Percentiles rank a stretch among this genome's conserved stretches.
Conservation (phyloP, 2,888 invertebrate genomes). For the Sphinx pinastri region DNA sequence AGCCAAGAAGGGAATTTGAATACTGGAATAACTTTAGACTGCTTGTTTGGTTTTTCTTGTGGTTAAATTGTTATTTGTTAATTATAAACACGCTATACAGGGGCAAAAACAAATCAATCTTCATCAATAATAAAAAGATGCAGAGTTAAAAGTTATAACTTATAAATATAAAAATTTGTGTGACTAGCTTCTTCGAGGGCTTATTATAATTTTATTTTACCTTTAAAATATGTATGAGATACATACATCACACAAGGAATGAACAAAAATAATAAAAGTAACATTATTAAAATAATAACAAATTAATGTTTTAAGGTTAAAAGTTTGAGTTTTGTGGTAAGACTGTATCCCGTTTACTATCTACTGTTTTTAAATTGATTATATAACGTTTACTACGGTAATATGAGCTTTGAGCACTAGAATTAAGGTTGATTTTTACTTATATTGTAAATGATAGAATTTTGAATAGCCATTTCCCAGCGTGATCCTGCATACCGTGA, state of each 20-base stretch:
- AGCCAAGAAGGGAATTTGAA: neutral
- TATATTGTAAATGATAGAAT: slow-evolving; percentile 49
- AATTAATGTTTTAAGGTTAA: neutral
- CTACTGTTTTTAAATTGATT: slow-evolving; percentile 4
- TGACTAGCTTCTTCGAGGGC: too few relatives aligned
- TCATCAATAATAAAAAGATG: too few relatives aligned
- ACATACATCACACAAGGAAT: too few relatives aligned
- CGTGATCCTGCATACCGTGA: slow-evolving; percentile 64
- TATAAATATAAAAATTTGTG: too few relatives aligned
- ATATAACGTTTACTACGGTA: slow-evolving; percentile 38
- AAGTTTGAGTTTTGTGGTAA: neutral
- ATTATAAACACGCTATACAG: neutral
- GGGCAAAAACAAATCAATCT: too few relatives aligned
- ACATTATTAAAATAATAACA: neutral
- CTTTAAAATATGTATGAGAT: too few relatives aligned
- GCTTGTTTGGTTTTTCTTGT: neutral
- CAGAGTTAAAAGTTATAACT: too few relatives aligned
- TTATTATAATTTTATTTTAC: too few relatives aligned
- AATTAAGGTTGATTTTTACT: slow-evolving; percentile 49
- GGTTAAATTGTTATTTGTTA: neutral
- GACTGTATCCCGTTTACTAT: neutral
- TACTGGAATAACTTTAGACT: neutral
- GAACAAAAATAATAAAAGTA: too few relatives aligned
- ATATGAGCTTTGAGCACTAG: slow-evolving; percentile 43
- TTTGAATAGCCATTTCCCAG: slow-evolving; percentile 64